Conservation (phyloP, 1,140 invertebrate genomes). For the Drosophila quadrilineata region DNA sequence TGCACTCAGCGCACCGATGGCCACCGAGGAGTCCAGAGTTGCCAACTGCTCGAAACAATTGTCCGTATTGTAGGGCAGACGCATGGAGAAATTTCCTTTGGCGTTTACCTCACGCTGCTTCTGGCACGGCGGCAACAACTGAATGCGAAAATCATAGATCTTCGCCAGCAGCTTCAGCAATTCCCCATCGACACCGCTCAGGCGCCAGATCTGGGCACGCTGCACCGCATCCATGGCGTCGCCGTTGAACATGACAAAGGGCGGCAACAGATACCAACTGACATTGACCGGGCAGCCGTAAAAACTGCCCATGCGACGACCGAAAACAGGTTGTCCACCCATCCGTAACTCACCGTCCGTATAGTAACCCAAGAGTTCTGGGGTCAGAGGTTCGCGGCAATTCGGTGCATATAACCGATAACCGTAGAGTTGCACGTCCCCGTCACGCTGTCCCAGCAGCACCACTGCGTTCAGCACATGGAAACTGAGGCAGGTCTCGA, state of each 20-base stretch:
- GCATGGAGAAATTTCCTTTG: neutral
- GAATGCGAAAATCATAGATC: slow-evolving; percentile 44
- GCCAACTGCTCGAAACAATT: slow-evolving; percentile 48
- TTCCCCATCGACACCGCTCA: slow-evolving; percentile 55
- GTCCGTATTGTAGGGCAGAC: neutral
- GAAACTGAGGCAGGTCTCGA: slow-evolving; percentile 30
- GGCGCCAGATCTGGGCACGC: slow-evolving; percentile 17
- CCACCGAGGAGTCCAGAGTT: slow-evolving; percentile 23
- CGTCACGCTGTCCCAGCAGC: slow-evolving; percentile 21
- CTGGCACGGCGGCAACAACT: slow-evolving; percentile 40
- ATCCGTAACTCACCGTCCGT: neutral
- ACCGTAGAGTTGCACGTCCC: slow-evolving; percentile 35
- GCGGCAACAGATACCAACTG: slow-evolving; percentile 52
- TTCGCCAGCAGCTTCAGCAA: slow-evolving; percentile 44
- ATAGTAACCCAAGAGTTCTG: slow-evolving; percentile 31
- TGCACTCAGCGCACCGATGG: slow-evolving; percentile 58
- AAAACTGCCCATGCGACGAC: slow-evolving; percentile 27
- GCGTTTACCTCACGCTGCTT: slow-evolving; percentile 8
- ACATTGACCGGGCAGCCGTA: slow-evolving; percentile 42
- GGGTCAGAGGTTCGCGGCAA: slow-evolving; percentile 19
- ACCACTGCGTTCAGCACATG: slow-evolving; percentile 51
- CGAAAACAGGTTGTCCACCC: slow-evolving; percentile 19
- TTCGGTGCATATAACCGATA: slow-evolving; percentile 30
- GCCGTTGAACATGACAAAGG: slow-evolving; percentile 44
- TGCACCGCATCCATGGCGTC: slow-evolving; percentile 30